phyloP scores from a whole-genome alignment of 64 coral and sea anemone species.

The Orbicella faveolata region DNA sequence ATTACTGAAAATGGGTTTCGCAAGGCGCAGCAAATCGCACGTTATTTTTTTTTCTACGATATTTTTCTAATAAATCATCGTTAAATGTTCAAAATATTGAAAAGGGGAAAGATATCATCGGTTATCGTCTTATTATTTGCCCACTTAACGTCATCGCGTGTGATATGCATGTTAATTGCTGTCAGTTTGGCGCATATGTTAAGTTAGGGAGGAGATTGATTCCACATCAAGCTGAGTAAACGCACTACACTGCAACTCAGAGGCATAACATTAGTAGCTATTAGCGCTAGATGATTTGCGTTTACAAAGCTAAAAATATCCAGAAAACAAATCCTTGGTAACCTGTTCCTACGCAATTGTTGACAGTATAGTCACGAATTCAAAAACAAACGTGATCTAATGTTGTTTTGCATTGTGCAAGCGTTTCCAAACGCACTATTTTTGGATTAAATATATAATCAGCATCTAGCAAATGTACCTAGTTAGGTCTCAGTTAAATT shows the following conservation, averaged over 20 bases:
- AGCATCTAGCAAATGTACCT: no score
- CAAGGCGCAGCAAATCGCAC: no score
- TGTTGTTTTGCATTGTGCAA: no score
- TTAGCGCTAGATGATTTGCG: background rate
- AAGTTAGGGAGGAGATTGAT: background rate
- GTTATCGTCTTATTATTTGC: background rate
- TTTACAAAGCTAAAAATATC: background rate
- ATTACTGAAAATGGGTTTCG: background rate
- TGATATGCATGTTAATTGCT: background rate
- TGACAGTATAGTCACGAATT: no score
- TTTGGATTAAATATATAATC: no score
- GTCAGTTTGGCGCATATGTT: background rate
- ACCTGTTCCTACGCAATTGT: no score
- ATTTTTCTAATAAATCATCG: background rate
- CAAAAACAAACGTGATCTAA: no score
- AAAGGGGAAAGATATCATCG: background rate
- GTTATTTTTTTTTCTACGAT: no score
- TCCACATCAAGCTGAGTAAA: conserved; percentile 25
- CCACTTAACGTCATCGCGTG: background rate
- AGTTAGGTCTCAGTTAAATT: no score
- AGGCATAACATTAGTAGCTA: background rate
- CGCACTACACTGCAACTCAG: background rate
- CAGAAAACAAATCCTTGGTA: background rate
- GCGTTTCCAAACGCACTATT: no score
- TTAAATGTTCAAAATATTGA: background rate